Evolutionary conservation across 2,113 vertebrate species (phyloP).

Genomic region (Istiophorus platypterus): DNA sequence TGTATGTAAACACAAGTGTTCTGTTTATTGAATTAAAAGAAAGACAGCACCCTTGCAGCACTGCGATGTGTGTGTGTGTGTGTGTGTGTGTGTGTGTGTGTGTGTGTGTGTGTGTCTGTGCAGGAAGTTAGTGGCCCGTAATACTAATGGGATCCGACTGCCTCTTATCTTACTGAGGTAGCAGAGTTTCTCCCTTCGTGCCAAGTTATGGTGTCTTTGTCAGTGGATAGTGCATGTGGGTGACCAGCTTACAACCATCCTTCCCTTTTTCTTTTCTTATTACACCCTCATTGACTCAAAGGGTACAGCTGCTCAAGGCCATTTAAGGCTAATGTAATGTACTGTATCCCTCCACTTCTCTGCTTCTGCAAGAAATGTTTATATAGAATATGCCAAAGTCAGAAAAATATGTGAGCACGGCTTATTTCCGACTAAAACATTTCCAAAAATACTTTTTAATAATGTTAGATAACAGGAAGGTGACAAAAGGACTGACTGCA

Average conservation of each 20-base stretch:
- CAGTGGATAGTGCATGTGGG: slow-evolving; percentile 29
- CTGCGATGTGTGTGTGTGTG: slow-evolving; percentile 12
- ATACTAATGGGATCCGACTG: slow-evolving; percentile 60
- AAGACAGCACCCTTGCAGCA: neutral
- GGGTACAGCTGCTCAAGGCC: slow-evolving; percentile 3
- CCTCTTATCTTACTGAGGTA: slow-evolving; percentile 34
- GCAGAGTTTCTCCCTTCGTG: slow-evolving; percentile 34
- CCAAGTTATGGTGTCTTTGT: slow-evolving; percentile 42
- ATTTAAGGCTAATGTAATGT: too few relatives aligned
- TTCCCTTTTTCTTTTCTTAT: slow-evolving; percentile 12
- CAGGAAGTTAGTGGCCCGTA: slow-evolving; percentile 20
- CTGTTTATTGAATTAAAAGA: slow-evolving; percentile 56
- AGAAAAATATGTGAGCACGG: neutral
- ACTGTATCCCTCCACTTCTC: slow-evolving; percentile 7
- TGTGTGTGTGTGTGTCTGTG: slow-evolving; percentile 20
- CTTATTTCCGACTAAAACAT: slow-evolving; percentile 26
- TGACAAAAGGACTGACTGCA: slow-evolving; percentile 27
- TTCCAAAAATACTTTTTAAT: slow-evolving; percentile 41
- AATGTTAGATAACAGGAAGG: slow-evolving; percentile 40
- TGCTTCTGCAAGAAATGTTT: slow-evolving; percentile 36
- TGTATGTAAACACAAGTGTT: slow-evolving; percentile 36
- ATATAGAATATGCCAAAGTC: slow-evolving; percentile 10
- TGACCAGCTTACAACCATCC: slow-evolving; percentile 44
- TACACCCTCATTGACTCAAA: neutral
- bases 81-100: slow-evolving; percentile 15